phyloP scores from a whole-genome alignment of 2,797 vertebrate species.

The Argya squamiceps region DNA sequence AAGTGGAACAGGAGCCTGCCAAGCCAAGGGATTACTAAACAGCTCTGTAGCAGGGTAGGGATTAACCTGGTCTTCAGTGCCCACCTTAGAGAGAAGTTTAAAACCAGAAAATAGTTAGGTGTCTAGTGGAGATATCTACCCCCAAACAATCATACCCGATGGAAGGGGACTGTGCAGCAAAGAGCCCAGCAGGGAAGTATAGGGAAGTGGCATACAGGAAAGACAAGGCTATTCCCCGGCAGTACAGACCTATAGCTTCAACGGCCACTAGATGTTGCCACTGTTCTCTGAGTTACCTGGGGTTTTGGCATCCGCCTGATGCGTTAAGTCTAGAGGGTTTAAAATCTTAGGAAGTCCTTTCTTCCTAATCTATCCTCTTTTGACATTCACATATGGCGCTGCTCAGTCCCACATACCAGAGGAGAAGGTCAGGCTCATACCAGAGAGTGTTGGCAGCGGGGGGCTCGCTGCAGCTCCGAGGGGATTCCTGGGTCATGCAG shows the following conservation, averaged over 20 bases:
- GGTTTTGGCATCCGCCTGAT: background rate
- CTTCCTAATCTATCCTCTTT: constrained; percentile 40
- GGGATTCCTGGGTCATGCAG: background rate
- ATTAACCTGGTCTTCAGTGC: background rate
- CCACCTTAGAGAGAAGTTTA: background rate
- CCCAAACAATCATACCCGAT: background rate
- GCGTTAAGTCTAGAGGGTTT: background rate
- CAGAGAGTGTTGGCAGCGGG: background rate
- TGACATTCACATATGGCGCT: background rate
- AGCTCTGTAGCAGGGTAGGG: background rate
- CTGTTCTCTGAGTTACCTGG: background rate
- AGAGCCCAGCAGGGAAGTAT: background rate
- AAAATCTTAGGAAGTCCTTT: constrained; percentile 50
- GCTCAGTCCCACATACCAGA: background rate
- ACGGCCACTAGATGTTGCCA: constrained; percentile 56
- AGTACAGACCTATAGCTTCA: background rate
- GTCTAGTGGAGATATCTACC: background rate
- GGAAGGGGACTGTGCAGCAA: background rate
- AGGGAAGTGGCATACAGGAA: background rate
- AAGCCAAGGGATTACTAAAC: background rate
- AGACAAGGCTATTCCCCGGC: background rate
- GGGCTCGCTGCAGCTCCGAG: background rate
- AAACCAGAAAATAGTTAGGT: background rate
- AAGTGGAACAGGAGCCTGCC: background rate
- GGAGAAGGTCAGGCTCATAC: background rate